Conservation (phyloP, 2,113 vertebrate genomes). For the Marmota monax region DNA sequence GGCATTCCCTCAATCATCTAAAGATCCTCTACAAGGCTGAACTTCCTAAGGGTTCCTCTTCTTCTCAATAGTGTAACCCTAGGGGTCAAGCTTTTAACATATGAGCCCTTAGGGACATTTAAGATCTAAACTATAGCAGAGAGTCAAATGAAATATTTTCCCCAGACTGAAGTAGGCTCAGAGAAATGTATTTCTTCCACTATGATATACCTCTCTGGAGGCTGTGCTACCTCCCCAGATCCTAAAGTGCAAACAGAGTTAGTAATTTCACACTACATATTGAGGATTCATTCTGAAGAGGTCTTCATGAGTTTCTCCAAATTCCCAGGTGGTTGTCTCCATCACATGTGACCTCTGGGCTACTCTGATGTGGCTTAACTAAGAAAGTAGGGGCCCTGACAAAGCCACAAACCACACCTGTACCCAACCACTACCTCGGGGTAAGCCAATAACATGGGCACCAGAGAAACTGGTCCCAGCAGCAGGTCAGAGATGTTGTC, state of each 20-base stretch:
- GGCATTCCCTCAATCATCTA: neutral
- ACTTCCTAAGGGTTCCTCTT: no score
- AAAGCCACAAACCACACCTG: neutral
- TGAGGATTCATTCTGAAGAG: neutral
- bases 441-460: neutral
- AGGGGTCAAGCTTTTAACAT: neutral
- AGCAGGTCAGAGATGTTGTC: rapidly evolving
- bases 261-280: rapidly evolving
- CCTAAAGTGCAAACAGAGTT: rapidly evolving
- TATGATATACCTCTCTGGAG: neutral
- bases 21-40: neutral
- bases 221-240: neutral
- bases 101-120: neutral
- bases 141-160: neutral
- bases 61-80: no score
- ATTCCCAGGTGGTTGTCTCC: neutral
- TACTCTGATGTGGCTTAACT: no score
- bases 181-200: neutral
- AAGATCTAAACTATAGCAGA: neutral
- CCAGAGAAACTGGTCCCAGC: neutral
- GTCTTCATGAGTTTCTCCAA: neutral
- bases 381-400: neutral
- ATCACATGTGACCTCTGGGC: neutral
- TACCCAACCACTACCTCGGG: no score
- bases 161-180: neutral